Percentiles rank a stretch among this genome's conserved stretches.
These are phyloP conservation scores for Phymastichus coffea DNA, from an alignment of 1,140 invertebrate species.

Conservation along the genomic window DNA sequence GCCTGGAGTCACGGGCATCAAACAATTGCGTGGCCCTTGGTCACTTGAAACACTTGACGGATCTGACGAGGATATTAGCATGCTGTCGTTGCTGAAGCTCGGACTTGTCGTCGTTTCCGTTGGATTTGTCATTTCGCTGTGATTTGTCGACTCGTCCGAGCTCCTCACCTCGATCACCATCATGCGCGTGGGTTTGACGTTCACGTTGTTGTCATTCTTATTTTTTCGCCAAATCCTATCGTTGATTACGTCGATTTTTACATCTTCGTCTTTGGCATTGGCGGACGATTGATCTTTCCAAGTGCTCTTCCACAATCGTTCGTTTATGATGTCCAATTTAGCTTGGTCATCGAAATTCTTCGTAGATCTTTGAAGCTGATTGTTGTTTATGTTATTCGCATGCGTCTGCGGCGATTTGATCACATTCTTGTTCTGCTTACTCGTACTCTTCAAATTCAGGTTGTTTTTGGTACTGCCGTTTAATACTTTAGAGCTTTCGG, in stretches of 20 bases:
- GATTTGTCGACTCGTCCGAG: constrained; percentile 32
- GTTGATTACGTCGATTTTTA: constrained; percentile 48
- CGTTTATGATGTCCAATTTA: constrained; percentile 49
- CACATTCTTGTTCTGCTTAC: constrained; percentile 11
- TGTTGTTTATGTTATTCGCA: neutral
- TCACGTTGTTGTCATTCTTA: constrained; percentile 9
- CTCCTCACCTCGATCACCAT: constrained; percentile 49
- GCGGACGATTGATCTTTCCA: constrained; percentile 37
- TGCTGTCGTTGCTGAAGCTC: constrained; percentile 50
- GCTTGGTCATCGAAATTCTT: constrained; percentile 16
- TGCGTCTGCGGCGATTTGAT: too few relatives aligned
- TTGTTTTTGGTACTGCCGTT: constrained; percentile 10
- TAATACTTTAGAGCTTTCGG: neutral
- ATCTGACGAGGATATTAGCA: constrained; percentile 50
- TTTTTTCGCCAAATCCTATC: constrained; percentile 45
- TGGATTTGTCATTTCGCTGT: constrained; percentile 32
- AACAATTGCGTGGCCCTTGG: constrained; percentile 70
- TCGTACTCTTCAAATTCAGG: constrained; percentile 22
- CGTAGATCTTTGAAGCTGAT: constrained; percentile 3
- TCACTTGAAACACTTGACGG: constrained; percentile 52
- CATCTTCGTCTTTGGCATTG: constrained; percentile 19
- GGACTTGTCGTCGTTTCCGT: constrained; percentile 44
- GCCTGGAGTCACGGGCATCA: constrained; percentile 69
- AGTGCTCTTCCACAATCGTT: constrained; percentile 51
- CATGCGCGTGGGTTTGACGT: constrained; percentile 31